Conservation (phyloP, 2,888 invertebrate genomes). For the Cylloceria caligata region DNA sequence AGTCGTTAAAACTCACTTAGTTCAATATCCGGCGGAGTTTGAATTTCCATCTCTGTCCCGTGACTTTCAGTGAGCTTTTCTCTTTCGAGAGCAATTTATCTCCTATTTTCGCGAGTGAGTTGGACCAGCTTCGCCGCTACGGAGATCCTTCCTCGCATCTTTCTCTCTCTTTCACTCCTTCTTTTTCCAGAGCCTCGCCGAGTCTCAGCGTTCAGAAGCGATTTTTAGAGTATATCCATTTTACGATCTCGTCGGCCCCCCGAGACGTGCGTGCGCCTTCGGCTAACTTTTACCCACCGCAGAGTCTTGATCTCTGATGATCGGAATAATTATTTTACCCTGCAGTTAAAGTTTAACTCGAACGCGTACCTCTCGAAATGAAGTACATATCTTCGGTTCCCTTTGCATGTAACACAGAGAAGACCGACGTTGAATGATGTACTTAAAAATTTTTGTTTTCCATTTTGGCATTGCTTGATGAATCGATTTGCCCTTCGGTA, state of each 20-base stretch:
- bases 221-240: slow-evolving; percentile 67
- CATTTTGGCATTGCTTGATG: not conserved
- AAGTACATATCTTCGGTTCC: slow-evolving; percentile 6
- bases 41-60: slow-evolving; percentile 71
- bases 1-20: slow-evolving; percentile 83
- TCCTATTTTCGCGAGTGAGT: slow-evolving; percentile 69
- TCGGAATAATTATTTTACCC: slow-evolving; percentile 67
- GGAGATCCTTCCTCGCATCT: slow-evolving; percentile 2
- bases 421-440: not conserved
- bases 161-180: slow-evolving; percentile 7
- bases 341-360: slow-evolving; percentile 60
- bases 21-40: slow-evolving; percentile 80
- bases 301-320: slow-evolving; percentile 66
- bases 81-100: slow-evolving; percentile 72
- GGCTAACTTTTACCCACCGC: slow-evolving; percentile 66
- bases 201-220: slow-evolving; percentile 64
- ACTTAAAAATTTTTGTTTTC: not conserved
- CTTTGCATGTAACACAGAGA: not conserved
- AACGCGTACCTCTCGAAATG: slow-evolving; percentile 22
- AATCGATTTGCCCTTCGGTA: not conserved
- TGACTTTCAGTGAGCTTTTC: slow-evolving; percentile 58
- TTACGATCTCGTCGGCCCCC: slow-evolving; percentile 63
- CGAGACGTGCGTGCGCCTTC: slow-evolving; percentile 63
- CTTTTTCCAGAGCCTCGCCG: slow-evolving; percentile 24
- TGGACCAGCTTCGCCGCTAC: slow-evolving; percentile 33